Evolutionary conservation across 2,113 vertebrate genomes (phyloP).

Genomic region (Tauraco erythrolophus): DNA sequence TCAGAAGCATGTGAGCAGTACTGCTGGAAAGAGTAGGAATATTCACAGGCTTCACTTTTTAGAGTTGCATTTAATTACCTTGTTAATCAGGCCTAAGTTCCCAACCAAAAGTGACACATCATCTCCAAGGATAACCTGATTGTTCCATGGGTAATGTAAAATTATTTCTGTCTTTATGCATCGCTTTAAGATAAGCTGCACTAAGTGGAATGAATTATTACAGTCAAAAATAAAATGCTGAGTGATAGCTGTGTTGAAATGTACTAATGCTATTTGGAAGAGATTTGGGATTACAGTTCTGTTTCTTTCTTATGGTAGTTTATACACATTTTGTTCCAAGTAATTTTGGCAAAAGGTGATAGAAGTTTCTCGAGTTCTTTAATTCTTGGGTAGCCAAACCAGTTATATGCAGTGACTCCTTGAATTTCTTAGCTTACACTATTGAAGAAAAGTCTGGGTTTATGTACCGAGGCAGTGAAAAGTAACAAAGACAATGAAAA

Average conservation of each 20-base stretch:
- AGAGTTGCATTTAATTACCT: neutral
- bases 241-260: constrained; percentile 44
- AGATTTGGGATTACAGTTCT: constrained; percentile 27
- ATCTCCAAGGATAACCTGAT: neutral
- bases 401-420: neutral
- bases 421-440: neutral
- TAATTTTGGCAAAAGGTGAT: constrained; percentile 26
- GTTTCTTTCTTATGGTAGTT: constrained; percentile 5
- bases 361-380: neutral
- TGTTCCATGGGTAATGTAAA: neutral
- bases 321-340: constrained; percentile 1
- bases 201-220: neutral
- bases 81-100: neutral
- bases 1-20: neutral
- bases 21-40: neutral
- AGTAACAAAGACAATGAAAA: neutral
- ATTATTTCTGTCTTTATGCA: neutral
- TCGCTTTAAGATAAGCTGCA: neutral
- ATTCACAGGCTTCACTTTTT: neutral
- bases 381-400: neutral
- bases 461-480: neutral
- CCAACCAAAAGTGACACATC: neutral
- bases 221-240: constrained; percentile 35
- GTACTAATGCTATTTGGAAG: constrained; percentile 49
- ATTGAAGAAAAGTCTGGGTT: neutral